Evolutionary conservation across 2,888 invertebrate species (phyloP), one percentile per base, ranked within the genome.

Genomic region (Mycogona germanica): DNA sequence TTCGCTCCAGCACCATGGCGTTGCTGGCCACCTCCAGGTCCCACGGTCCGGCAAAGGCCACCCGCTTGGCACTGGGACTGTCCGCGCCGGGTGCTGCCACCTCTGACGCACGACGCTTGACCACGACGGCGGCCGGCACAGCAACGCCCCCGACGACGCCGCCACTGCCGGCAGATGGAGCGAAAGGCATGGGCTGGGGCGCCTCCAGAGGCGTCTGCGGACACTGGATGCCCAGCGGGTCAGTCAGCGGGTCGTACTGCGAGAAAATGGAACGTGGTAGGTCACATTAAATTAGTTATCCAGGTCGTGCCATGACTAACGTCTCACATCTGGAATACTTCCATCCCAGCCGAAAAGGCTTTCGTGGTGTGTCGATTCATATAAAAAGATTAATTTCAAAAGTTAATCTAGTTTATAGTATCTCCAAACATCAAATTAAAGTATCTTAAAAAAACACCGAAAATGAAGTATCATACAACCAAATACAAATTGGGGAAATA

Each of bases 11-110:
- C 63, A 89, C 84, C 49, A 92, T 83, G 56, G 87, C 87, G 77
- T 95, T 95, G 37, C 92, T 92, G 47, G 83, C 80, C 53, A 93
- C 80, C 69, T 93, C 92, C 66, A 96, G 77, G 70, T 96, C 93
- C 93, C 95, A 96, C 4, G 91, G 92, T 2, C 92, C 91, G 30
- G 76, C 76, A 53, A 60, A 40, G 45, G 42, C 53, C 55, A 45
- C 53, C 29, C 30, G 37, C 38, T 48, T 48, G 1, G 51, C 44
- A 32, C 29, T 45, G 12, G 88, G 87, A 50, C 83, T 82, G n/a
- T n/a, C n/a, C 1, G 73, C 41, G 5, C 52, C 44, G 12, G 55
- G 75, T 59, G 76, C 75, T 47, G 72, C 71, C 60, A 88, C 88
- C 64, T 86, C 86, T 7, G 87, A 87, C 14, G 84, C 80, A 57